A percentile compares a stretch with the other conserved stretches of the same genome.
Evolutionary conservation across 2,797 vertebrate species (phyloP).

Genomic region (Gambelia wislizenii): DNA sequence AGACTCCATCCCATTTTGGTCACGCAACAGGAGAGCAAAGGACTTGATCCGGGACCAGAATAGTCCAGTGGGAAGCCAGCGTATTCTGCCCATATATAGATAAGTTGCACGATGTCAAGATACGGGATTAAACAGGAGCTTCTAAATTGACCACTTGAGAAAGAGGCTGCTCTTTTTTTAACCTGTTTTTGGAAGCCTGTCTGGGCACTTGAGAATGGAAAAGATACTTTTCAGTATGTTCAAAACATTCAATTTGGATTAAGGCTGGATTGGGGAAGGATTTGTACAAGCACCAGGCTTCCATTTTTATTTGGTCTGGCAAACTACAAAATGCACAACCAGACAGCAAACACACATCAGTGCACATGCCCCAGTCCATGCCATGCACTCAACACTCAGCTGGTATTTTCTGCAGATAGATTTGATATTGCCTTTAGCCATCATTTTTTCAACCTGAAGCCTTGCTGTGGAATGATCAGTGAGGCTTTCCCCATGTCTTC

Average conservation of each 20-base stretch:
- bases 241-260: neutral
- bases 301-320: neutral
- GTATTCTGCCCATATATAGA: too few relatives aligned
- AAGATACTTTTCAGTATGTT: neutral
- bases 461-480: neutral
- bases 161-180: neutral
- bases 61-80: too few relatives aligned
- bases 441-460: neutral
- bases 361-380: neutral
- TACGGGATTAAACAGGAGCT: slow-evolving; percentile 13
- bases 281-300: neutral
- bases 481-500: too few relatives aligned
- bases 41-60: too few relatives aligned
- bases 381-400: neutral
- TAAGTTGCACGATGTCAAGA: neutral
- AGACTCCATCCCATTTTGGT: too few relatives aligned
- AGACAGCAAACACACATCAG: neutral
- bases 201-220: neutral
- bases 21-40: too few relatives aligned
- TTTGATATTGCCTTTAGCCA: neutral
- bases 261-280: neutral
- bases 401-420: rapidly evolving
- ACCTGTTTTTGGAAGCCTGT: neutral
- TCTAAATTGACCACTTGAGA: neutral
- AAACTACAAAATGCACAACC: neutral